Evolutionary conservation across 1,140 invertebrate species (phyloP).

Genomic region (Drosophila sp.): DNA sequence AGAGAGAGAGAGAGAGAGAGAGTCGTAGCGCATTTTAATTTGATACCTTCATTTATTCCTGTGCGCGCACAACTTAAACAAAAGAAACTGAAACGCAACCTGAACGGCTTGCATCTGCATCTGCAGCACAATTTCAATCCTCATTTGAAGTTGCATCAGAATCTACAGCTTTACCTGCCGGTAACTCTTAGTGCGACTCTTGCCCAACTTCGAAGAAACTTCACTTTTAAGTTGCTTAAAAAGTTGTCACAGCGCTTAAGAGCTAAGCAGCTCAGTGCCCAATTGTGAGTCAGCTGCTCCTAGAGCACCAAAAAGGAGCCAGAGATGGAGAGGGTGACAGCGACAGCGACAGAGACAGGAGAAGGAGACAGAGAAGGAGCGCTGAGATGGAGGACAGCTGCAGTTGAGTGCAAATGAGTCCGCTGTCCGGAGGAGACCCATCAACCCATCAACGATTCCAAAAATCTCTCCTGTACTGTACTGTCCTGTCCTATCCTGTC

Average conservation of each 20-base stretch:
- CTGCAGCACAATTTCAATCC: background rate
- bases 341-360: no score
- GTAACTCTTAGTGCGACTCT: conserved; percentile 49
- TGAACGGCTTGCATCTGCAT: conserved; percentile 1
- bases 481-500: no score
- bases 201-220: conserved; percentile 56
- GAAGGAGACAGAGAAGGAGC: background rate
- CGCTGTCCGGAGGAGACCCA: conserved; percentile 41
- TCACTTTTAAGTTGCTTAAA: conserved; percentile 77
- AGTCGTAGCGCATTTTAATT: conserved; percentile 74
- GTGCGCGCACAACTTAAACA: conserved; percentile 68
- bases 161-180: conserved; percentile 55
- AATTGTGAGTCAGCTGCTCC: conserved; percentile 36
- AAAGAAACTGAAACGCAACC: conserved; percentile 54
- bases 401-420: conserved; percentile 81
- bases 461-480: conserved; percentile 49
- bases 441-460: conserved; percentile 39
- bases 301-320: background rate
- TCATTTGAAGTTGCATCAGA: background rate
- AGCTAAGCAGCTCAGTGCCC: conserved; percentile 65
- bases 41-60: conserved; percentile 76
- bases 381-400: conserved; percentile 50
- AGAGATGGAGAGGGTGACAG: no score
- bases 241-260: conserved; percentile 80
- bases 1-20: background rate